These are phyloP conservation scores for Isaurus tuberculatus DNA, from an alignment of 92 coral and sea anemone species.

Conservation along the genomic window DNA sequence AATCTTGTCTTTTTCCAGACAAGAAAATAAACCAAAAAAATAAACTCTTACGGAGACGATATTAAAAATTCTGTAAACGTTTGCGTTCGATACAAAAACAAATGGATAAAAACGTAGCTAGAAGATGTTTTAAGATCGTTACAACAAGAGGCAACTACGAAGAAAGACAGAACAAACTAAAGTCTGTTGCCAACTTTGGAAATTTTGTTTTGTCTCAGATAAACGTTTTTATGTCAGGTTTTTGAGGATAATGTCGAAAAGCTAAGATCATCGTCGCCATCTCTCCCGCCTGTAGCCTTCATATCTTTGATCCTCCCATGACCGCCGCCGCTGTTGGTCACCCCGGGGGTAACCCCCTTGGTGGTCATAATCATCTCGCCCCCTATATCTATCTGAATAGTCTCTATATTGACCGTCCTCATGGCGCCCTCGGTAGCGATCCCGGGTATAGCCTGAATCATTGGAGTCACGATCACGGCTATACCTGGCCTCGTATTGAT, in stretches of 20 bases:
- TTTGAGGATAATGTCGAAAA: not conserved
- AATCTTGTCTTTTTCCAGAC: not conserved
- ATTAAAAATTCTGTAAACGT: not conserved
- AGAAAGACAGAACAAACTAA: conserved; percentile 1
- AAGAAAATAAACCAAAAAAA: not conserved
- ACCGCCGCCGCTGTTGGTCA: conserved; percentile 31
- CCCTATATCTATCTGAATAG: conserved; percentile 47
- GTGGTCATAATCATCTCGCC: conserved; percentile 9
- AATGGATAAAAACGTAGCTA: not conserved
- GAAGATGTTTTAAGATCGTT: not conserved
- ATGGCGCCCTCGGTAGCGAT: conserved; percentile 35
- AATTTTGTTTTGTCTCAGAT: not conserved
- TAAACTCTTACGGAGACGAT: not conserved
- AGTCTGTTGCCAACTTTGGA: not conserved
- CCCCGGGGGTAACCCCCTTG: conserved; percentile 5
- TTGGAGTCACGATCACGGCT: not conserved
- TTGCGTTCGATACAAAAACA: not conserved
- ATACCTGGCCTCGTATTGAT: conserved; percentile 7
- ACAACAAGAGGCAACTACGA: not conserved
- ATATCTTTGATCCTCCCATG: conserved; percentile 39
- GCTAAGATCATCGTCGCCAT: conserved; percentile 22
- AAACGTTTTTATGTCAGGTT: not conserved
- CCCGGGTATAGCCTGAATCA: conserved; percentile 2
- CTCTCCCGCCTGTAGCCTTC: conserved; percentile 43
- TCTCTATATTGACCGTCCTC: conserved; percentile 37